Conservation (phyloP, 2,888 invertebrate species). For the Cosmia trapezina region DNA sequence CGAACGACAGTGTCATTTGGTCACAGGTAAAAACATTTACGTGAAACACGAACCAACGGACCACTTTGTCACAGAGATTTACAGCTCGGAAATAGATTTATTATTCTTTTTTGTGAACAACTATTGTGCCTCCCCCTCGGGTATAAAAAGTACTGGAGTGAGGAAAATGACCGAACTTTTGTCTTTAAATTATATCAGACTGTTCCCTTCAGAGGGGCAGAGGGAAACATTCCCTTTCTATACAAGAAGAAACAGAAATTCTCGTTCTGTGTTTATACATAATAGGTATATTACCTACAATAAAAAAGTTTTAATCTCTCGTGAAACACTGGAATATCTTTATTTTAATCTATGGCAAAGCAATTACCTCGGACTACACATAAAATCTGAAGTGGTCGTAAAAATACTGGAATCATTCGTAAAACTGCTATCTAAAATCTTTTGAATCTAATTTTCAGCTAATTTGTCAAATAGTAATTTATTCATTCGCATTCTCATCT, state of each 20-base stretch:
- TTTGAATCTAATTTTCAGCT: constrained; percentile 42
- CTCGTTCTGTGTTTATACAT: constrained; percentile 12
- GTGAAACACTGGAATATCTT: constrained; percentile 44
- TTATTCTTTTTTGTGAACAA: constrained; percentile 67
- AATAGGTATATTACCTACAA: constrained; percentile 38
- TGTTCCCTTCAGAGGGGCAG: constrained; percentile 43
- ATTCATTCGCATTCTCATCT: constrained; percentile 31
- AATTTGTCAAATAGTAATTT: constrained; percentile 46
- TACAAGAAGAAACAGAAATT: constrained; percentile 37
- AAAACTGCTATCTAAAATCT: constrained; percentile 42
- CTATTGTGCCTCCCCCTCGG: constrained; percentile 62
- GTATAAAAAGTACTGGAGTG: constrained; percentile 64
- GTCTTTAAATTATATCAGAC: constrained; percentile 66
- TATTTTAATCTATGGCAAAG: constrained; percentile 50
- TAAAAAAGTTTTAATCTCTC: constrained; percentile 47
- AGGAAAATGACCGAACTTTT: constrained; percentile 67
- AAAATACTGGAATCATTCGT: constrained; percentile 45
- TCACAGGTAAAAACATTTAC: constrained; percentile 78
- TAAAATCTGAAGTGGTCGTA: constrained; percentile 52
- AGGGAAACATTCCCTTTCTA: constrained; percentile 21
- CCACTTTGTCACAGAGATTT: constrained; percentile 73
- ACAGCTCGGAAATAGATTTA: constrained; percentile 68
- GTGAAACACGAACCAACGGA: constrained; percentile 72
- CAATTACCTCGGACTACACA: constrained; percentile 54
- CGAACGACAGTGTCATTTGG: constrained; percentile 73